Evolutionary conservation across 2,797 vertebrate species (phyloP).

Genomic region (Sorex maritimensis): DNA sequence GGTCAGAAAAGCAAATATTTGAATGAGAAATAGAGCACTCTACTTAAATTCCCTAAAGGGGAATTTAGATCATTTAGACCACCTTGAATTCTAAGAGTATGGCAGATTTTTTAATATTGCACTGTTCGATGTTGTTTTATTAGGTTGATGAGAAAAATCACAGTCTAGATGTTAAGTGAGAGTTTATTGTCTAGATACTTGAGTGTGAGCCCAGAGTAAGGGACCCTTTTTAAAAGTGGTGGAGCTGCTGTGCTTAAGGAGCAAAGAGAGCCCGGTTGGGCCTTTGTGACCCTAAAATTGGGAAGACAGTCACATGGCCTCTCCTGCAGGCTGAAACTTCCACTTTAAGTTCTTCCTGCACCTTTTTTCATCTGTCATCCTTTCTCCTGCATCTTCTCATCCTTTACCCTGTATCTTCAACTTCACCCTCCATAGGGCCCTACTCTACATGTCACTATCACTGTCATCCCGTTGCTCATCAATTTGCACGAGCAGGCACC

Average conservation of each 20-base stretch:
- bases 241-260: slow-evolving; percentile 5
- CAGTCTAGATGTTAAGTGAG: background rate
- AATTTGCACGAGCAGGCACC: too few relatives aligned
- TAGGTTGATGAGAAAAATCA: too few relatives aligned
- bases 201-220: background rate
- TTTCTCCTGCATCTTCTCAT: background rate
- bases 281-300: background rate
- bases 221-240: background rate
- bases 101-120: background rate
- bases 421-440: background rate
- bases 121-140: too few relatives aligned
- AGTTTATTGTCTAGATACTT: background rate
- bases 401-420: background rate
- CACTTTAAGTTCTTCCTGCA: slow-evolving; percentile 10
- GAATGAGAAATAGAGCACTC: background rate
- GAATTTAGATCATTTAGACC: background rate
- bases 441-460: background rate
- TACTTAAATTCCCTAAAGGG: slow-evolving; percentile 37
- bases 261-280: background rate
- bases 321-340: background rate
- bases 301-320: slow-evolving; percentile 1
- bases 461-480: too few relatives aligned
- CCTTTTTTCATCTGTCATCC: background rate
- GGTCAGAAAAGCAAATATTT: slow-evolving; percentile 34
- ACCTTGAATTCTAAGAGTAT: slow-evolving; percentile 23